Evolutionary conservation across 1,140 invertebrate species (phyloP), one percentile per base, ranked within the genome.

Genomic region (Pentalonia nigronervosa): DNA sequence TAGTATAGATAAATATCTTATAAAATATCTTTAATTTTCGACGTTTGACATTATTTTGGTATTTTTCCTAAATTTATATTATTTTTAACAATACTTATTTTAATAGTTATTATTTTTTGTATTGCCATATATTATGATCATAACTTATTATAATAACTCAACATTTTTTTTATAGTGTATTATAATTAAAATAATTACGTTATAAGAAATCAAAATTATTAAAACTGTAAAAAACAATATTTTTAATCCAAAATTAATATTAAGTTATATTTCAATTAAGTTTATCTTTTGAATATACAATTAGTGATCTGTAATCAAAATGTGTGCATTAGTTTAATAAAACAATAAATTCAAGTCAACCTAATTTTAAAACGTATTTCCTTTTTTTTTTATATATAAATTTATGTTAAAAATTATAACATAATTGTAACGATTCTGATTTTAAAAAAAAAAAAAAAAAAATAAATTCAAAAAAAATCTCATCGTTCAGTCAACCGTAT

Each of bases 21-120:
- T 76, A 76, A 76, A 76, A 76, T 76, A 30, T 34, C 60, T 76
- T 76, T 76, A 76, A 76, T 76, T 76, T 76, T 76, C 17, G n/a
- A 76, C 60, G 60, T 76, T 76, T 76, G 60, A 76, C 60, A 76
- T 76, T 76, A 76, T 76, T 76, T 17, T 14, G n/a, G 60, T 76
- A 76, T 76, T 76, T 76, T 76, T 76, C 60, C 14, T 76, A 76
- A 76, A 76, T 76, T 76, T 76, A 17, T 76, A 76, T n/a, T 76
- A 76, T 30, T 76, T 76, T 76, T 76, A n/a, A 76, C 60, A 76
- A n/a, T 76, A 76, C 60, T n/a, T 76, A 76, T 76, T 76, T 76
- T 34, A 76, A 76, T 76, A 6, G 30, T 34, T 76, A 76, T 76
- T 76, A 76, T 76, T n/a, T 76, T 67, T 76, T 76, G n/a, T 76